A percentile compares a stretch with the other conserved stretches of the same genome.
Conservation (phyloP, 2,797 vertebrate genomes). For the Amphiprion clarkii region DNA sequence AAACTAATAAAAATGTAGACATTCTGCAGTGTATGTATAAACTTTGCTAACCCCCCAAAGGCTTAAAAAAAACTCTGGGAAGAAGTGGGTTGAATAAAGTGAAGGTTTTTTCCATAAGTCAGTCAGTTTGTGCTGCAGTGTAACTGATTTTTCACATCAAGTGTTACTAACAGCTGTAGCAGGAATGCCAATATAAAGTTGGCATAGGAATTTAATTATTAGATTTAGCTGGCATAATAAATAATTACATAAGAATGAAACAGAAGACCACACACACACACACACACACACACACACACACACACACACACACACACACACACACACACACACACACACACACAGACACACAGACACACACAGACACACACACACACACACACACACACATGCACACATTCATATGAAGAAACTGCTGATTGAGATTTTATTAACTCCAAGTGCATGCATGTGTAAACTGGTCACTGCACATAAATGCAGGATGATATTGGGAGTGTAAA, state of each 20-base stretch:
- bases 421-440: not conserved
- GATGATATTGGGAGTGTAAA: not conserved
- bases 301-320: no score
- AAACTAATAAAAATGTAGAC: not conserved
- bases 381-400: no score
- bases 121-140: not conserved
- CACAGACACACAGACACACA: no score
- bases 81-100: not conserved
- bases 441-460: not conserved
- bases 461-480: not conserved
- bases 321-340: no score
- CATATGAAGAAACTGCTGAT: not conserved
- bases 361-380: no score
- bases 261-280: no score
- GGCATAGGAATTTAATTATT: not conserved
- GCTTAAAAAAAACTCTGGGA: no score
- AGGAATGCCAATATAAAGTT: not conserved
- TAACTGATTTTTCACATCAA: not conserved
- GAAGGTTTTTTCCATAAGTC: not conserved
- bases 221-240: no score
- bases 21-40: not conserved
- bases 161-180: no score
- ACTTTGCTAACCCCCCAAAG: no score
- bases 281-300: no score
- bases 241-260: no score